These are phyloP conservation scores for Rhagonycha lutea DNA, from an alignment of 2,888 invertebrate species.

Conservation along the genomic window DNA sequence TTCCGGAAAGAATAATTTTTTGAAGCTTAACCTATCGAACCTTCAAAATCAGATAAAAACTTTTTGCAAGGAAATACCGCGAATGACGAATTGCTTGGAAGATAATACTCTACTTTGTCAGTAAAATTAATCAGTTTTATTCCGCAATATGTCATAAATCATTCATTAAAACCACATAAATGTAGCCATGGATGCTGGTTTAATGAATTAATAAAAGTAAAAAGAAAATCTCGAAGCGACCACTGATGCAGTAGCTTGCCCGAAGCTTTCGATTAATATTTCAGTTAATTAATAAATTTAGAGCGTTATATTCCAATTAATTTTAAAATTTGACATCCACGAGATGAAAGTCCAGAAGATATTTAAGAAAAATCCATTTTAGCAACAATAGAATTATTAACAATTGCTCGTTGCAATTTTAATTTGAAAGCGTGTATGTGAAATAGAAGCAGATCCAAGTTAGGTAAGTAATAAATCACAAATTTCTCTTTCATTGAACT, in stretches of 20 bases:
- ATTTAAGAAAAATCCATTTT: not conserved
- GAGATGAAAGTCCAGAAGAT: not conserved
- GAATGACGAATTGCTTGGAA: not conserved
- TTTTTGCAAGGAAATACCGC: not conserved
- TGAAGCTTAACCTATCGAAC: not conserved
- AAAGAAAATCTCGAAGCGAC: not conserved
- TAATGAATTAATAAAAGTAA: not conserved
- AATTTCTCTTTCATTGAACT: not conserved
- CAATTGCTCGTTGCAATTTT: not conserved
- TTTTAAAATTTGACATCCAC: not conserved
- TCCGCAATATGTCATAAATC: not conserved
- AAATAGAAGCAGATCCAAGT: not conserved
- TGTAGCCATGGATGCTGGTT: not conserved
- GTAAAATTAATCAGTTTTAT: too few species aligned
- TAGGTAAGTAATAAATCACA: not conserved
- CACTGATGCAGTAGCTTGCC: not conserved
- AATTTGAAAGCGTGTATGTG: not conserved
- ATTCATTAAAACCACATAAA: not conserved
- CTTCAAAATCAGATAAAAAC: not conserved
- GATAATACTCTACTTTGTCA: not conserved
- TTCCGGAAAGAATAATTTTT: not conserved
- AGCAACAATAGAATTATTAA: not conserved
- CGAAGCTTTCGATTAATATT: too few species aligned
- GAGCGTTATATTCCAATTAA: not conserved
- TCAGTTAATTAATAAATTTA: not conserved